These are phyloP conservation scores for Dicrurus megarhynchus DNA, from an alignment of 2,113 vertebrate genomes.

Conservation along the genomic window DNA sequence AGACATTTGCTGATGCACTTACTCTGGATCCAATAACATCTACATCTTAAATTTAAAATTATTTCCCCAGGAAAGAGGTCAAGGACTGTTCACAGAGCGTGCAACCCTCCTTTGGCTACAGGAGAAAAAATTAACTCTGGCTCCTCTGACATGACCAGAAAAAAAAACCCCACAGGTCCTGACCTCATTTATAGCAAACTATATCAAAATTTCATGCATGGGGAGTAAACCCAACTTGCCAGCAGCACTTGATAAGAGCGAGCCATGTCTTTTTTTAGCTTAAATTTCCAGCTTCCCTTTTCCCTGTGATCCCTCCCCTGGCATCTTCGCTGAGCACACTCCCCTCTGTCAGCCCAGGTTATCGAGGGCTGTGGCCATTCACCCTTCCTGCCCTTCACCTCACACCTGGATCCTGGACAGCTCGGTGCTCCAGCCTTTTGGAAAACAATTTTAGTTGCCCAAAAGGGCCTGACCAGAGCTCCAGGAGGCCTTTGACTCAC, in stretches of 20 bases:
- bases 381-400: background rate
- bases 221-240: background rate
- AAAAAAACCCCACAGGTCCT: background rate
- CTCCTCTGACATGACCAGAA: background rate
- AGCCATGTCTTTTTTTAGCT: rapidly evolving
- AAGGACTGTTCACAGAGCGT: background rate
- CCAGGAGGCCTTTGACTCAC: background rate
- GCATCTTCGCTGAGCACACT: background rate
- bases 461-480: rapidly evolving
- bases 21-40: background rate
- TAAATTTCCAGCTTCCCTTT: background rate
- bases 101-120: background rate
- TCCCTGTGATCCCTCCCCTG: background rate
- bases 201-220: background rate
- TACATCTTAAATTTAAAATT: background rate
- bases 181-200: background rate
- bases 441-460: background rate
- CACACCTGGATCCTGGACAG: background rate
- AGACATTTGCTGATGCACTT: background rate
- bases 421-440: background rate
- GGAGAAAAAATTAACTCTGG: background rate
- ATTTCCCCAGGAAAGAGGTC: background rate
- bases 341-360: background rate
- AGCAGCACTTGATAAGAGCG: rapidly evolving
- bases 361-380: background rate